These are phyloP conservation scores for Prostheceraeus crozeri DNA, from an alignment of 2,888 invertebrate genomes.

Conservation along the genomic window DNA sequence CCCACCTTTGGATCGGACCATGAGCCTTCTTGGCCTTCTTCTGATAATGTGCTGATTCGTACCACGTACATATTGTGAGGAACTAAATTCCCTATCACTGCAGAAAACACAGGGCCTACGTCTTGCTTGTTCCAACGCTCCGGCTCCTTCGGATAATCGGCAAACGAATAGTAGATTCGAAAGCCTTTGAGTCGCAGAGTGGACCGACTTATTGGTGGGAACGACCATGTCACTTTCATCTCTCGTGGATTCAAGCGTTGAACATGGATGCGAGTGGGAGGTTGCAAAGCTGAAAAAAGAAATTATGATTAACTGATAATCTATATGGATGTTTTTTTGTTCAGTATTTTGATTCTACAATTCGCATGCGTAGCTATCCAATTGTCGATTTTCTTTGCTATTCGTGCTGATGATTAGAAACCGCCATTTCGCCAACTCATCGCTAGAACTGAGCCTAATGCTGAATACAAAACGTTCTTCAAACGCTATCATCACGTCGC, in stretches of 20 bases:
- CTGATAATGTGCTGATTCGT: slow-evolving; percentile 5
- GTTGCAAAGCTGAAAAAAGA: slow-evolving; percentile 15
- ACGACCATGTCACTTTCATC: slow-evolving; percentile 35
- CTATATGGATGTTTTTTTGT: too few relatives aligned
- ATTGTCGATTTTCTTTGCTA: too few relatives aligned
- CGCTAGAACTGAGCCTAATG: too few relatives aligned
- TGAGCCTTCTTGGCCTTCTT: not conserved
- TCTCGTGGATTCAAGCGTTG: slow-evolving; percentile 29
- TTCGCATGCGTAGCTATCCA: too few relatives aligned
- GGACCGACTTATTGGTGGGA: not conserved
- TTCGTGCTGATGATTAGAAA: too few relatives aligned
- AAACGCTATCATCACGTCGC: too few relatives aligned
- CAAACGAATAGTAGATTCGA: slow-evolving; percentile 23
- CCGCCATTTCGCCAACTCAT: too few relatives aligned
- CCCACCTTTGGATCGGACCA: not conserved
- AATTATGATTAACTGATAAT: too few relatives aligned
- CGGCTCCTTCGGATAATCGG: not conserved
- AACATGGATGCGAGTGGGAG: slow-evolving; percentile 26
- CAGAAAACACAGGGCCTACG: slow-evolving; percentile 29
- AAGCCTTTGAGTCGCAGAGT: slow-evolving; percentile 16
- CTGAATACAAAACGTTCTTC: too few relatives aligned
- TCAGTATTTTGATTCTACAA: too few relatives aligned
- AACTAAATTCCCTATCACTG: slow-evolving; percentile 1
- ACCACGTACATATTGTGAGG: not conserved
- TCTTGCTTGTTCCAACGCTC: slow-evolving; percentile 1